Conservation (phyloP, 2,797 vertebrate genomes). For the Xerus rutilus region DNA sequence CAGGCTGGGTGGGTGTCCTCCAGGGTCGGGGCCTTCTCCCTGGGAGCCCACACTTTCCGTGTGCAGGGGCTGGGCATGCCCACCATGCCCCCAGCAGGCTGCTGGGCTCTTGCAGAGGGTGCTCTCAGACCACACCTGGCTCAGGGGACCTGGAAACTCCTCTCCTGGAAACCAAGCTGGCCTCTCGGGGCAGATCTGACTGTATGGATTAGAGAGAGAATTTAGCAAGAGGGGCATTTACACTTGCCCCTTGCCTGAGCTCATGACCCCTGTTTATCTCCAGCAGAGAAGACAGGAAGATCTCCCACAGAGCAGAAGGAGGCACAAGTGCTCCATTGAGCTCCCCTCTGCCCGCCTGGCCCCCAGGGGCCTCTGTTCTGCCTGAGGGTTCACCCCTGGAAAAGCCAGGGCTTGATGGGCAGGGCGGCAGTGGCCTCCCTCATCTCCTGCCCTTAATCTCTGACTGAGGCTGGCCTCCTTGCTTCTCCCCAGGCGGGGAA, state of each 20-base stretch:
- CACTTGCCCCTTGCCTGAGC: background rate
- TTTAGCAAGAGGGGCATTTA: background rate
- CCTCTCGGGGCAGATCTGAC: background rate
- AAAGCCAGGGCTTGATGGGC: background rate
- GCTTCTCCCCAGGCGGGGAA: background rate
- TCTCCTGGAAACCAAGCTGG: background rate
- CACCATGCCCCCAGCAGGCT: background rate
- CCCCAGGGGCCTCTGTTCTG: rapidly evolving
- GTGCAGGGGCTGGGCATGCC: background rate
- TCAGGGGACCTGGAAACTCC: background rate
- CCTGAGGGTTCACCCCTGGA: background rate
- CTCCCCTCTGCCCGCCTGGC: background rate
- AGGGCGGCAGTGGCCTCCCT: background rate
- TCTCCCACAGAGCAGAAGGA: background rate
- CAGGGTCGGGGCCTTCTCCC: too few relatives aligned
- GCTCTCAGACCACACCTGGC: background rate
- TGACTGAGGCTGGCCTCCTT: background rate
- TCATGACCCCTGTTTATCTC: constrained; percentile 27
- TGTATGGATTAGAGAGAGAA: background rate
- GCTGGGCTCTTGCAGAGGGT: background rate
- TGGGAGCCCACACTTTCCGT: background rate
- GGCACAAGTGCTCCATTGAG: background rate
- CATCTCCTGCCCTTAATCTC: background rate
- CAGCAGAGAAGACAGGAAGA: background rate
- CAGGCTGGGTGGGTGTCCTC: background rate